phyloP scores from a whole-genome alignment of 1,140 invertebrate genomes.

The Papilio xuthus region DNA sequence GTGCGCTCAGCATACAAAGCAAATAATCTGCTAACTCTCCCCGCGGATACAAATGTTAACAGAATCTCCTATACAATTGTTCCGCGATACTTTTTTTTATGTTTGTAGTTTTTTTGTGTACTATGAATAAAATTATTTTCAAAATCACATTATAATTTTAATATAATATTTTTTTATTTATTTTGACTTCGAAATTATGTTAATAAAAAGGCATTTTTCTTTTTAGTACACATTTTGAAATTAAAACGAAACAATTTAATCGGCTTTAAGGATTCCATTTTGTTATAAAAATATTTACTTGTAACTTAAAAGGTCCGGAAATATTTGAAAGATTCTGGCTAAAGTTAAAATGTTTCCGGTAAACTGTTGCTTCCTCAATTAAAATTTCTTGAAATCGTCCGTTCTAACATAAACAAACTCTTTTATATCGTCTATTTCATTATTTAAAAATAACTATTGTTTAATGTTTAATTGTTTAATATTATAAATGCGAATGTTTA shows the following conservation, averaged over 20 bases:
- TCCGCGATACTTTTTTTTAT: not conserved
- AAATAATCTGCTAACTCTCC: constrained; percentile 19
- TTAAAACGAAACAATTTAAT: constrained; percentile 4
- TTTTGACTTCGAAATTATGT: not conserved
- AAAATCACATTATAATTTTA: no score
- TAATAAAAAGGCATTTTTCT: not conserved
- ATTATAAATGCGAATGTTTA: no score
- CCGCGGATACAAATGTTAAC: not conserved
- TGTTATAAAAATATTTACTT: constrained; percentile 5
- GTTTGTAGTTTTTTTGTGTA: no score
- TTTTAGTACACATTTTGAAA: not conserved
- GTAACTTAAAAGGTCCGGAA: not conserved
- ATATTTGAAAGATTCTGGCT: not conserved
- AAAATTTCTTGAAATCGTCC: not conserved
- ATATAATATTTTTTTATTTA: no score
- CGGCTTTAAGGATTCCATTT: constrained; percentile 1
- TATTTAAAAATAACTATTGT: no score
- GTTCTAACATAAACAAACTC: not conserved
- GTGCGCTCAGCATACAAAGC: constrained; percentile 5
- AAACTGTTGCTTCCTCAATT: not conserved
- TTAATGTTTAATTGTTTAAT: no score
- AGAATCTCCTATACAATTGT: not conserved
- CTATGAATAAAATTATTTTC: no score
- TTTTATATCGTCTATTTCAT: not conserved
- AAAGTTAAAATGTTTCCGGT: not conserved